Conservation (phyloP, 1,140 invertebrate genomes). For the Drosophila subobscura region DNA sequence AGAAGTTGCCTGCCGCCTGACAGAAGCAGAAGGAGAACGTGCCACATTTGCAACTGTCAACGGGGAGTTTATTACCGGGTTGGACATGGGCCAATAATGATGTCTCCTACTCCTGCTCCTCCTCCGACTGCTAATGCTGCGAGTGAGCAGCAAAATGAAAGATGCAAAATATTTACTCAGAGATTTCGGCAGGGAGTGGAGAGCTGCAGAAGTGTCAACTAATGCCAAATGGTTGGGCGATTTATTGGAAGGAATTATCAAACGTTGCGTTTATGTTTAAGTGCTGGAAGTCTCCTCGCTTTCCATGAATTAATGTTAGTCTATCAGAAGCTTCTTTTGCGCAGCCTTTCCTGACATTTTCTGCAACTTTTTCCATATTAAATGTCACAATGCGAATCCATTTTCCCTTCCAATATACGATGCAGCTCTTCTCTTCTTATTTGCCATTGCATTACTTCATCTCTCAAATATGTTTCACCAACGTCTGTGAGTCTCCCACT, state of each 20-base stretch:
- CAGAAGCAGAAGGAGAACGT: constrained; percentile 1
- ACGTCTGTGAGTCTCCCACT: constrained; percentile 4
- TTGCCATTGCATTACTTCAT: constrained; percentile 30
- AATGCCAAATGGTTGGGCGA: not conserved
- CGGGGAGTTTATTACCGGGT: constrained; percentile 72
- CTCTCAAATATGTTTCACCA: constrained; percentile 13
- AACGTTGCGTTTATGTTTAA: too few species aligned
- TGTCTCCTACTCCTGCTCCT: constrained; percentile 2
- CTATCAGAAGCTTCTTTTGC: too few species aligned
- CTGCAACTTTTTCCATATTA: too few species aligned
- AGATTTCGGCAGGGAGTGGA: constrained; percentile 3
- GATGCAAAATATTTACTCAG: constrained; percentile 27
- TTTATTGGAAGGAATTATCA: too few species aligned
- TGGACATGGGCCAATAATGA: constrained; percentile 73
- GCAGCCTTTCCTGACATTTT: too few species aligned
- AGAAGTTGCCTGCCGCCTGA: constrained; percentile 9
- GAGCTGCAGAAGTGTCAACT: not conserved
- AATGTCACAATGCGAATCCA: too few species aligned
- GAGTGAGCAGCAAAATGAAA: constrained; percentile 11
- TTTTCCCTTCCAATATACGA: too few species aligned
- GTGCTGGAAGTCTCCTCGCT: too few species aligned
- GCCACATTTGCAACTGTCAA: constrained; percentile 80
- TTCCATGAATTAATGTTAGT: too few species aligned
- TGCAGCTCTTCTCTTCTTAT: too few species aligned
- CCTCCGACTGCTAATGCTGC: not conserved